Evolutionary conservation across 1,140 invertebrate species (phyloP).

Genomic region (Tetramorium alpestre): DNA sequence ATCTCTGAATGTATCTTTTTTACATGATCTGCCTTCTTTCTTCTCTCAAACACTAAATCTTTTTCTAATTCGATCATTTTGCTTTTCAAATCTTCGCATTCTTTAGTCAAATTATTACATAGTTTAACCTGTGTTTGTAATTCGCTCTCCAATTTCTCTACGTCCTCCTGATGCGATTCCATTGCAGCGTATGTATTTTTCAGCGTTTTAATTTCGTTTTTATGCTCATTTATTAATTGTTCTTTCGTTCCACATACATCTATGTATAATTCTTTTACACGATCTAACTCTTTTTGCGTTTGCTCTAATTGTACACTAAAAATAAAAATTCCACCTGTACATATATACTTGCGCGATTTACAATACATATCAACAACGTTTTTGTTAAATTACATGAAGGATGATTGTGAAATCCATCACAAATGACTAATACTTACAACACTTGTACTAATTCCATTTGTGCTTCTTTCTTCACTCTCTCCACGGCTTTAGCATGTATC

Average conservation of each 20-base stretch:
- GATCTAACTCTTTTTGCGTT: slow-evolving; percentile 82
- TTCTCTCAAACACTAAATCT: slow-evolving; percentile 77
- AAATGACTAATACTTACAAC: slow-evolving; percentile 73
- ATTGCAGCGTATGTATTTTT: slow-evolving; percentile 77
- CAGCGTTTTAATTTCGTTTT: slow-evolving; percentile 78
- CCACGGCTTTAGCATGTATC: slow-evolving; percentile 81
- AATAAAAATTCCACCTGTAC: slow-evolving; percentile 42
- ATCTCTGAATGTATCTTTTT: slow-evolving; percentile 81
- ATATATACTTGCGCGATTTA: slow-evolving; percentile 25
- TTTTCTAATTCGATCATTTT: slow-evolving; percentile 81
- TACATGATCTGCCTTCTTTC: slow-evolving; percentile 77
- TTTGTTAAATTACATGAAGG: neutral
- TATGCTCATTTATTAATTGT: slow-evolving; percentile 78
- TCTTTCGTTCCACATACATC: slow-evolving; percentile 83
- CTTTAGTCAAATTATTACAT: slow-evolving; percentile 73
- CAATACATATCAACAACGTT: slow-evolving; percentile 34
- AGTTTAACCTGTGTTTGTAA: slow-evolving; percentile 77
- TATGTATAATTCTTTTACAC: slow-evolving; percentile 83
- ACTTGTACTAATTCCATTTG: slow-evolving; percentile 81
- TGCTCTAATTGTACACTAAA: slow-evolving; percentile 82
- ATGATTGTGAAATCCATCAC: neutral
- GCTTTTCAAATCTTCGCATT: slow-evolving; percentile 77
- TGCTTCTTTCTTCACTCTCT: slow-evolving; percentile 80
- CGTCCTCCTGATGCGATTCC: slow-evolving; percentile 71
- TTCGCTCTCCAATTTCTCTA: slow-evolving; percentile 76